Evolutionary conservation across 2,888 invertebrate species (phyloP).

Genomic region (Dichetophora obliterata): DNA sequence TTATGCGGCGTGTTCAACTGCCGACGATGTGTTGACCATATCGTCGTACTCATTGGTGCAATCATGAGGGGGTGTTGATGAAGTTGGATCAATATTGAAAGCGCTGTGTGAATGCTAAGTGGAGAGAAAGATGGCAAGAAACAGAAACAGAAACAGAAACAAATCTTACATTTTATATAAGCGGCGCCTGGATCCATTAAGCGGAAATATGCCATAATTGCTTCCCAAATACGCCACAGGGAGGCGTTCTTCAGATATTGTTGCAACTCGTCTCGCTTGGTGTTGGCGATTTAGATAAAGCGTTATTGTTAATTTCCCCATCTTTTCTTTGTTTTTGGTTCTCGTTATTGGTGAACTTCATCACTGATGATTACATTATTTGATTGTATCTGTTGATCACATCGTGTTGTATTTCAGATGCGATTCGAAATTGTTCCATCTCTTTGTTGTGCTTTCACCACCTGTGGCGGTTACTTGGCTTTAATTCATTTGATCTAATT

Average conservation of each 20-base stretch:
- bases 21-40: background rate
- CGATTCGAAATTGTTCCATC: background rate
- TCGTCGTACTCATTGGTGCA: background rate
- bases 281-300: background rate
- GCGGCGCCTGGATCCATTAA: slow-evolving; percentile 69
- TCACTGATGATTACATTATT: slow-evolving; percentile 8
- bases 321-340: background rate
- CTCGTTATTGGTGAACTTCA: background rate
- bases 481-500: slow-evolving; percentile 57
- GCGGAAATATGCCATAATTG: slow-evolving; percentile 70
- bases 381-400: slow-evolving; percentile 12
- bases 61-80: slow-evolving; percentile 15
- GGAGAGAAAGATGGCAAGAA: background rate
- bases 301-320: background rate
- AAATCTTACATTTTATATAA: slow-evolving; percentile 66
- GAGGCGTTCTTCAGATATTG: slow-evolving; percentile 44
- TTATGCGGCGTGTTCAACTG: background rate
- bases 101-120: background rate
- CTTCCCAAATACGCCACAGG: slow-evolving; percentile 67
- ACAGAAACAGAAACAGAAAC: slow-evolving; percentile 53
- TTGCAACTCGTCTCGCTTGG: background rate
- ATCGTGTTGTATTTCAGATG: background rate
- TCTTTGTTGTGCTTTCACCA: slow-evolving; percentile 42
- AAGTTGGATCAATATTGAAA: background rate
- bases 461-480: slow-evolving; percentile 53